phyloP scores from a whole-genome alignment of 2,797 vertebrate species.

The Phrynocephalus forsythii region DNA sequence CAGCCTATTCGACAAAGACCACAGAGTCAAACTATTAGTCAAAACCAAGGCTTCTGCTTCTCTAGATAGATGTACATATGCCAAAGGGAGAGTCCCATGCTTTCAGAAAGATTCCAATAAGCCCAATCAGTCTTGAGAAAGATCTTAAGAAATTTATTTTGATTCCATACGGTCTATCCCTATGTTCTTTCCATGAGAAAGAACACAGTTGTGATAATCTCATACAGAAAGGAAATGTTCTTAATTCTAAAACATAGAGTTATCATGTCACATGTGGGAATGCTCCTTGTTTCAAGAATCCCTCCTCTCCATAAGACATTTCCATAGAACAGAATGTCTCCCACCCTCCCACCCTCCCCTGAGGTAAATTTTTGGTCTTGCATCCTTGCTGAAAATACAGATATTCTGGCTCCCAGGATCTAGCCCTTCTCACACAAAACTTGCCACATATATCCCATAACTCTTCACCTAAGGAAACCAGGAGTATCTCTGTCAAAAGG shows the following conservation, averaged over 20 bases:
- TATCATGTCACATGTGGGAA: not conserved
- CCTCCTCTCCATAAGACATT: not conserved
- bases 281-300: not conserved
- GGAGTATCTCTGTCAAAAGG: not conserved
- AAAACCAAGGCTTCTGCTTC: not conserved
- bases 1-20: slow-evolving; percentile 6
- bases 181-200: not conserved
- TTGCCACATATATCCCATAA: not conserved
- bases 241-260: not conserved
- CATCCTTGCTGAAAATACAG: slow-evolving; percentile 12
- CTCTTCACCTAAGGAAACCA: not conserved
- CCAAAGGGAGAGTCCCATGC: not conserved
- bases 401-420: not conserved
- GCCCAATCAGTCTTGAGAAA: not conserved
- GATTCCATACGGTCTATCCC: not conserved
- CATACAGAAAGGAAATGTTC: not conserved
- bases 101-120: not conserved
- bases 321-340: not conserved
- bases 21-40: not conserved
- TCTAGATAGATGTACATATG: not conserved
- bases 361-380: slow-evolving; percentile 2
- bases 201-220: not conserved
- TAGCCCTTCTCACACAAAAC: not conserved
- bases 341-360: not conserved
- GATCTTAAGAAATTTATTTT: not conserved